Evolutionary conservation across 2,797 vertebrate genomes (phyloP).

Genomic region (Tragopan temminckii): DNA sequence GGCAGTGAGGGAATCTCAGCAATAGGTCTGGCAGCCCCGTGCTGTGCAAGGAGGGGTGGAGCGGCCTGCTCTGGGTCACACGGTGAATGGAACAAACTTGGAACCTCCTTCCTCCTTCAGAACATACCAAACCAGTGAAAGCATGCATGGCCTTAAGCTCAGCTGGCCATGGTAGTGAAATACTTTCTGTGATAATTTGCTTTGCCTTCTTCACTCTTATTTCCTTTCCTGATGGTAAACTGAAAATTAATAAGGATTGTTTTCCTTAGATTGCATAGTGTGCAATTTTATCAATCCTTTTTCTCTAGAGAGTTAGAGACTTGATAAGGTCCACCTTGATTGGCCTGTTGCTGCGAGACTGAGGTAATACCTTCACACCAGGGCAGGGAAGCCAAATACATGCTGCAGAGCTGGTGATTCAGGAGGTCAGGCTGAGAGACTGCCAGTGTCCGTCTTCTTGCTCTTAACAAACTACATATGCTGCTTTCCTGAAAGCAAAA

Average conservation of each 20-base stretch:
- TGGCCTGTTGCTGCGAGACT: background rate
- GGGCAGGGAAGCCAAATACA: background rate
- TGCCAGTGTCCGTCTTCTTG: background rate
- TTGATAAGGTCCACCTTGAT: background rate
- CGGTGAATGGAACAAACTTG: background rate
- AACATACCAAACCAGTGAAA: conserved; percentile 67
- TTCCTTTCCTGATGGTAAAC: background rate
- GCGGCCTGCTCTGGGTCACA: background rate
- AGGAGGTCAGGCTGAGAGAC: background rate
- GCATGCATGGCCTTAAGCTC: conserved; percentile 8
- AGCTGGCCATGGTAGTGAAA: background rate
- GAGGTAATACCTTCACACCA: background rate
- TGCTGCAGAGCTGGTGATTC: background rate
- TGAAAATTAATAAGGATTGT: background rate
- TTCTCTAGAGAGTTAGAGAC: background rate
- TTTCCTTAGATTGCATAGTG: background rate
- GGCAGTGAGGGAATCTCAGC: background rate
- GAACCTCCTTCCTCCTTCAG: conserved; percentile 23
- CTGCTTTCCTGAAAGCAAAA: background rate
- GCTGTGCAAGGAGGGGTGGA: background rate
- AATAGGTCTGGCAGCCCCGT: background rate
- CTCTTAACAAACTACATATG: background rate
- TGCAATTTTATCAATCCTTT: background rate
- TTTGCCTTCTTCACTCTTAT: background rate
- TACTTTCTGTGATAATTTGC: background rate